A percentile compares a stretch with the other conserved stretches of the same genome.
Evolutionary conservation across 2,113 vertebrate species (phyloP).

Genomic region (Phylloscopus trochiloides): DNA sequence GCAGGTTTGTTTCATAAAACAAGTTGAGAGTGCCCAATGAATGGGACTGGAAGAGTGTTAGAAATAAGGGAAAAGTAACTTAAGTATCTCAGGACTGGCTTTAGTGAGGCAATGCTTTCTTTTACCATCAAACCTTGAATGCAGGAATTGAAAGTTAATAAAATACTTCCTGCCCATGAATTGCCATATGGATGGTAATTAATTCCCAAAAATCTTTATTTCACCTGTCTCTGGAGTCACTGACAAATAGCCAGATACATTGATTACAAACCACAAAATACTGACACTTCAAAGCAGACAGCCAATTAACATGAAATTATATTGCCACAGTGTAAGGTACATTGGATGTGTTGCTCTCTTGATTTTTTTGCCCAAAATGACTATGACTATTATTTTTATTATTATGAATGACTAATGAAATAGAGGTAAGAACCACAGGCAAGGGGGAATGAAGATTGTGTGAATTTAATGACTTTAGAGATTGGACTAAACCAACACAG

Average conservation of each 20-base stretch:
- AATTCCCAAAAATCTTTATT: slow-evolving; percentile 34
- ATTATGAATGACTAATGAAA: background rate
- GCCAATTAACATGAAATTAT: slow-evolving; percentile 37
- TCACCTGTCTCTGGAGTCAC: background rate
- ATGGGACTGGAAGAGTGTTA: background rate
- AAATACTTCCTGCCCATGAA: background rate
- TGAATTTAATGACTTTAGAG: slow-evolving; percentile 5
- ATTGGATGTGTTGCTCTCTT: background rate
- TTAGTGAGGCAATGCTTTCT: background rate
- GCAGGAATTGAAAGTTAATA: background rate
- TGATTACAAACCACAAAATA: slow-evolving; percentile 46
- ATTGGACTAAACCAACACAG: background rate
- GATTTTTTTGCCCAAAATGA: background rate
- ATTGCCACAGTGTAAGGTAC: background rate
- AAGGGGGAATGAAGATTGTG: background rate
- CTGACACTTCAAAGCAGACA: background rate
- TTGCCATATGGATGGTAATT: background rate
- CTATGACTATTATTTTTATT: background rate
- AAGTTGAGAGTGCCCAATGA: background rate
- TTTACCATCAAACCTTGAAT: background rate
- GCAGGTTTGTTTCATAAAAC: background rate
- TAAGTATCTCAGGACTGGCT: background rate
- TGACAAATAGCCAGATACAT: slow-evolving; percentile 22
- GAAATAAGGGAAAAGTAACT: background rate
- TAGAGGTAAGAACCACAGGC: background rate